Percentiles rank a stretch among this genome's conserved stretches.
phyloP scores from a whole-genome alignment of 2,888 invertebrate species.

The Brachycybe producta region DNA sequence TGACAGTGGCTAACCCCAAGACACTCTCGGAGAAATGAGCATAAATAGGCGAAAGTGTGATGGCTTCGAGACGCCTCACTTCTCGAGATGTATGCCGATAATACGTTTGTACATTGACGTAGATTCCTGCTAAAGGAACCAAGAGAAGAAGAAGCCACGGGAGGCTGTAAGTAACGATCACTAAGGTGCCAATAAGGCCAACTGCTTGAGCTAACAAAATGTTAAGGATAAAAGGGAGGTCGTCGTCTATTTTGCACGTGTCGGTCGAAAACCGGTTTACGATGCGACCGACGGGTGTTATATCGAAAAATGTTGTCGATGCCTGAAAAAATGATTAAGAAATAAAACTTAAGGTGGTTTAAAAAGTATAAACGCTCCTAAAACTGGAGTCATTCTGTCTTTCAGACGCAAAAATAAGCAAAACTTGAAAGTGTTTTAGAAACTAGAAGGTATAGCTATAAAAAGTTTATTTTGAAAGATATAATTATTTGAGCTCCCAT shows the following conservation, averaged over 20 bases:
- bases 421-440: conserved; percentile 12
- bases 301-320: conserved; percentile 75
- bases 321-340: conserved; percentile 44
- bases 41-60: conserved; percentile 79
- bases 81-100: conserved; percentile 79
- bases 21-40: conserved; percentile 85
- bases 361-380: background rate
- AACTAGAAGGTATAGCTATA: conserved; percentile 44
- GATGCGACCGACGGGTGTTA: conserved; percentile 79
- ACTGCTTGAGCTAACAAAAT: conserved; percentile 81
- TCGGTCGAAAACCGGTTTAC: conserved; percentile 93
- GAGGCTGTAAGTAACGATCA: conserved; percentile 74
- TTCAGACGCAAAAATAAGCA: conserved; percentile 3
- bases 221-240: conserved; percentile 85
- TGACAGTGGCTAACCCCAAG: conserved; percentile 63
- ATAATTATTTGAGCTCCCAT: no score
- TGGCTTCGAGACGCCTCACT: conserved; percentile 72
- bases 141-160: conserved; percentile 80
- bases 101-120: conserved; percentile 63
- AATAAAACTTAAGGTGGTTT: background rate
- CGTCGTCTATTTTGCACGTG: conserved; percentile 85
- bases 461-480: no score
- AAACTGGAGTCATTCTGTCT: background rate
- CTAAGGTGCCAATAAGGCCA: conserved; percentile 66
- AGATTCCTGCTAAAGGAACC: conserved; percentile 64